These are phyloP conservation scores for Elephas maximus DNA, from an alignment of 2,113 vertebrate species.

Conservation along the genomic window DNA sequence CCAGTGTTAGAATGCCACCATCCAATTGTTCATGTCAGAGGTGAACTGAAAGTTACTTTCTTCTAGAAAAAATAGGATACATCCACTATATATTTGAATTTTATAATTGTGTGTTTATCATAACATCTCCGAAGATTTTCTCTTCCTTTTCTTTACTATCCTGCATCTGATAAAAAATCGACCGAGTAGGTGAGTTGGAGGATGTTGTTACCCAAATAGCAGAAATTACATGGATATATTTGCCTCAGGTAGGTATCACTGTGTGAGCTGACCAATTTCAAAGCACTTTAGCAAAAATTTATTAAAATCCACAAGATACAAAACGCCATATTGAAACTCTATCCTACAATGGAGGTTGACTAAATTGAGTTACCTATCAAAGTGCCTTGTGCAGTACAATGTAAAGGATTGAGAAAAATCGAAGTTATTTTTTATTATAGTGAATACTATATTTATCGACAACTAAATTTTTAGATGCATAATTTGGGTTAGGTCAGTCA, in stretches of 20 bases:
- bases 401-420: not conserved
- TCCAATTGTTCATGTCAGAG: not conserved
- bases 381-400: not conserved
- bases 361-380: not conserved
- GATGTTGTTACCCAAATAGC: not conserved
- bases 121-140: not conserved
- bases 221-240: slow-evolving; percentile 34
- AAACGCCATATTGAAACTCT: not conserved
- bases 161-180: not conserved
- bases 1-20: not conserved
- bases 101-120: not conserved
- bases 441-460: slow-evolving; percentile 2
- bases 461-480: slow-evolving; percentile 39
- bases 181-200: not conserved
- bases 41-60: not conserved
- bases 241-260: not conserved
- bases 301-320: not conserved
- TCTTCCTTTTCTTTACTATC: slow-evolving; percentile 27
- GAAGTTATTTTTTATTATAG: slow-evolving; percentile 13
- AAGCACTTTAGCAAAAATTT: slow-evolving; percentile 24
- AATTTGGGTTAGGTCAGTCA: slow-evolving; percentile 16
- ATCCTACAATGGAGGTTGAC: not conserved
- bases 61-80: slow-evolving; percentile 14
- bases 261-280: not conserved
- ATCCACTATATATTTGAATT: not conserved